phyloP scores from a whole-genome alignment of 2,888 invertebrate genomes.

The Lasioglossum zephyrum region DNA sequence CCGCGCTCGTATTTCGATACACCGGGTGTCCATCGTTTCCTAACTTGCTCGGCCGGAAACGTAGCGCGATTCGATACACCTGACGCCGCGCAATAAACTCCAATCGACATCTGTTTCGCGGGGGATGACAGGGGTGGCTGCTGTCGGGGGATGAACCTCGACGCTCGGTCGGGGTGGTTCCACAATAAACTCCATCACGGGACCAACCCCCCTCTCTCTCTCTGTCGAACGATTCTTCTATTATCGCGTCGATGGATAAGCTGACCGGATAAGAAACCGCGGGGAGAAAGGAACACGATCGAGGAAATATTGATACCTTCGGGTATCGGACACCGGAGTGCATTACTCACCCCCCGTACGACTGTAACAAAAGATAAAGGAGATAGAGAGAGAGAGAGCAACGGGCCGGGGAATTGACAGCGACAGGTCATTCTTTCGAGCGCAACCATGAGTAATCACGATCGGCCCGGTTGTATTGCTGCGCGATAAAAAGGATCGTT shows the following conservation, averaged over 20 bases:
- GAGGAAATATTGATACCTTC: constrained; percentile 42
- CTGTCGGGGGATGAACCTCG: background rate
- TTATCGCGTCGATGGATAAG: constrained; percentile 8
- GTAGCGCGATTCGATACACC: constrained; percentile 3
- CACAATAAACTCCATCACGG: background rate
- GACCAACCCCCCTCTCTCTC: background rate
- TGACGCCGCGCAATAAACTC: constrained; percentile 13
- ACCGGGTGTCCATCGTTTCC: constrained; percentile 61
- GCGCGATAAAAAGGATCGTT: constrained; percentile 43
- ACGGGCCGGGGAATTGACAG: constrained; percentile 45
- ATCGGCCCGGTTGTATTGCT: constrained; percentile 35
- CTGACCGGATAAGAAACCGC: constrained; percentile 20
- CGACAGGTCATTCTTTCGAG: constrained; percentile 48
- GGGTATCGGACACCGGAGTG: constrained; percentile 35
- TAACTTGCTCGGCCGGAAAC: constrained; percentile 3
- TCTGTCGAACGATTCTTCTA: background rate
- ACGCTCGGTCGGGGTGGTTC: background rate
- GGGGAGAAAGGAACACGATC: constrained; percentile 20
- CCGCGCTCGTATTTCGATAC: constrained; percentile 44
- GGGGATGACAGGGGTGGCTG: background rate
- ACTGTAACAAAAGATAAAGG: constrained; percentile 44
- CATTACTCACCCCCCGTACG: constrained; percentile 35
- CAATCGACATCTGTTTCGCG: background rate
- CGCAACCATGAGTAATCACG: constrained; percentile 51
- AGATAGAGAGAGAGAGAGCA: constrained; percentile 31